Evolutionary conservation across 1,140 invertebrate genomes (phyloP).

Genomic region (Colletes latitarsis): DNA sequence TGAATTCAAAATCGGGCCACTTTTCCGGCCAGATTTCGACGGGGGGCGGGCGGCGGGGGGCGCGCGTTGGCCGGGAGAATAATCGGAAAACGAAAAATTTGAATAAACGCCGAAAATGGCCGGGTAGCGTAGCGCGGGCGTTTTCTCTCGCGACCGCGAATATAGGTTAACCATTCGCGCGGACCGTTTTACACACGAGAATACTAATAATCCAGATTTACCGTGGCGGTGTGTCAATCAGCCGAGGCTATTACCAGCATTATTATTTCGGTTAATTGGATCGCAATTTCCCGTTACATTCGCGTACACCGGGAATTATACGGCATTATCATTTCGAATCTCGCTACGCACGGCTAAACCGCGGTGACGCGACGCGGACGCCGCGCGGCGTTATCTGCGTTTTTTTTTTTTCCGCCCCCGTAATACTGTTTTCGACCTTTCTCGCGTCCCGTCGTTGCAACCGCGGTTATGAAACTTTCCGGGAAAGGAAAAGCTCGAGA

Average conservation of each 20-base stretch:
- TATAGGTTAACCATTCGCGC: background rate
- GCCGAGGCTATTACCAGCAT: conserved; percentile 38
- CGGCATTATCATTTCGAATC: conserved; percentile 43
- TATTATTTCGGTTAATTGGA: conserved; percentile 58
- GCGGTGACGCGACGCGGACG: conserved; percentile 9
- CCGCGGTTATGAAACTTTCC: no score
- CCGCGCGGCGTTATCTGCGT: background rate
- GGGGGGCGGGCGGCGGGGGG: background rate
- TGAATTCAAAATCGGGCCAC: conserved; percentile 31
- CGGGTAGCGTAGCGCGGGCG: background rate
- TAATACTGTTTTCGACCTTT: background rate
- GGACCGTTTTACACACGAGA: conserved; percentile 9
- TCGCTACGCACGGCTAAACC: conserved; percentile 12
- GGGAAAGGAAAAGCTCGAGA: no score
- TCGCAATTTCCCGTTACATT: conserved; percentile 49
- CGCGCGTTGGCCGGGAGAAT: background rate
- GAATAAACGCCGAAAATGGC: conserved; percentile 29
- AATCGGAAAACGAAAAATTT: conserved; percentile 42
- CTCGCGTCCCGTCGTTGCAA: no score
- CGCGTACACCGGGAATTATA: conserved; percentile 27
- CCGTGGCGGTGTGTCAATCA: conserved; percentile 42
- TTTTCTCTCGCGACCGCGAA: background rate
- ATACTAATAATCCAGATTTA: conserved; percentile 45
- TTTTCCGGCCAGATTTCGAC: conserved; percentile 6
- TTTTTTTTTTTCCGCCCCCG: background rate